These are phyloP conservation scores for Pheosia tremula DNA, from an alignment of 2,888 invertebrate species.

Conservation along the genomic window DNA sequence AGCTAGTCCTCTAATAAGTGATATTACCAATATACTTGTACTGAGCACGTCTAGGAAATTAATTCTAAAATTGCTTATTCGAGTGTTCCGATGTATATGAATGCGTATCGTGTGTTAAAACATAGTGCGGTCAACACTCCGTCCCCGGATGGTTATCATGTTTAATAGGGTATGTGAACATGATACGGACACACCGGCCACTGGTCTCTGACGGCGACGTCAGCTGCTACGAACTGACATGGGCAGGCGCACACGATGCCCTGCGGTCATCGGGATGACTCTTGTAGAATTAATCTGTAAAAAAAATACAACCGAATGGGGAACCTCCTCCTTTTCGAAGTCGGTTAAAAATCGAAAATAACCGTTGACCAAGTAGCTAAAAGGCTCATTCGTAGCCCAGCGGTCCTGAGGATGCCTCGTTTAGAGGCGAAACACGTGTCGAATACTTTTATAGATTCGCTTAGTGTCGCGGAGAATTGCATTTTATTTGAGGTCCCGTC, in stretches of 20 bases:
- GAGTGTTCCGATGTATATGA: constrained; percentile 19
- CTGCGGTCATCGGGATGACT: constrained; percentile 34
- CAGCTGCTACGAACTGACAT: constrained; percentile 41
- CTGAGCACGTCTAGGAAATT: background rate
- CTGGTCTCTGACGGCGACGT: constrained; percentile 21
- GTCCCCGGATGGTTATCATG: constrained; percentile 49
- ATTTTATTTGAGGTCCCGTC: too few relatives aligned
- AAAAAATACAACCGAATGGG: background rate
- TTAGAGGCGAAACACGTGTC: too few relatives aligned
- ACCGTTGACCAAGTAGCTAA: too few relatives aligned
- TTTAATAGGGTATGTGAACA: constrained; percentile 74
- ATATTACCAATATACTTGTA: too few relatives aligned
- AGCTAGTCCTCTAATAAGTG: too few relatives aligned
- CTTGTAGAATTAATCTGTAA: constrained; percentile 35
- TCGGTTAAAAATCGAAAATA: too few relatives aligned
- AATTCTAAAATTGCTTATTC: constrained; percentile 17
- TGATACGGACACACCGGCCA: constrained; percentile 42
- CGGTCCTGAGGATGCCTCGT: too few relatives aligned
- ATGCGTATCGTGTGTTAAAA: constrained; percentile 28
- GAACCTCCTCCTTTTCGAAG: too few relatives aligned
- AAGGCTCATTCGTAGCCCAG: too few relatives aligned
- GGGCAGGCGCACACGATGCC: constrained; percentile 30
- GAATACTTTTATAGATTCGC: too few relatives aligned
- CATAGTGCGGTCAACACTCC: constrained; percentile 58
- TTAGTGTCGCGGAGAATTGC: too few relatives aligned